Percentiles rank a stretch among this genome's conserved stretches.
Conservation (phyloP, 2,113 vertebrate genomes). For the Pogona vitticeps region DNA sequence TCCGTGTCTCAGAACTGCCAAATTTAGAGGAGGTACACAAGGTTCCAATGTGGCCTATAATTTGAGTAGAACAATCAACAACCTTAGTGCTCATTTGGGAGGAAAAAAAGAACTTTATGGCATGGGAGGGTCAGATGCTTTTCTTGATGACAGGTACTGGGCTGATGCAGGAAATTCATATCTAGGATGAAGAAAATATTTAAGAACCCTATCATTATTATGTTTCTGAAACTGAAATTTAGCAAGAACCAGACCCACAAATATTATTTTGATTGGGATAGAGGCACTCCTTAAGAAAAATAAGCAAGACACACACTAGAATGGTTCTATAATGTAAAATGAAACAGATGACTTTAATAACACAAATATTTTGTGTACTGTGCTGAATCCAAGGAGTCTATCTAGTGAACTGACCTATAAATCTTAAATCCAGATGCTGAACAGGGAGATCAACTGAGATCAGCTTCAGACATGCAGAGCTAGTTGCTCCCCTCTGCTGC, state of each 20-base stretch:
- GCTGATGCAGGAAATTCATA: background rate
- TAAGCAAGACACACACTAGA: background rate
- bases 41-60: conserved; percentile 6
- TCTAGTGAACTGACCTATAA: background rate
- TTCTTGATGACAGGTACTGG: conserved; percentile 3
- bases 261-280: background rate
- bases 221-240: background rate
- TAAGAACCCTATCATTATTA: background rate
- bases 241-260: background rate
- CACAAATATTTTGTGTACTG: background rate
- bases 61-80: conserved; percentile 30
- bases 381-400: background rate
- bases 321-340: background rate
- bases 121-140: background rate
- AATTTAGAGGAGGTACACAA: background rate
- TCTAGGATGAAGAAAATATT: background rate
- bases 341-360: background rate
- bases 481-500: background rate
- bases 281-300: conserved; percentile 1
- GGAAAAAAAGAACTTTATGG: background rate
- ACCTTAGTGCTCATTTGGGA: background rate
- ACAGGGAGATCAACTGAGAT: background rate
- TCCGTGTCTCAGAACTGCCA: conserved; percentile 9
- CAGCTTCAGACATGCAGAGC: background rate
- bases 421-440: background rate